Percentiles rank a stretch among this genome's conserved stretches.
Conservation (phyloP, 2,888 invertebrate genomes). For the Spialia ferax region DNA sequence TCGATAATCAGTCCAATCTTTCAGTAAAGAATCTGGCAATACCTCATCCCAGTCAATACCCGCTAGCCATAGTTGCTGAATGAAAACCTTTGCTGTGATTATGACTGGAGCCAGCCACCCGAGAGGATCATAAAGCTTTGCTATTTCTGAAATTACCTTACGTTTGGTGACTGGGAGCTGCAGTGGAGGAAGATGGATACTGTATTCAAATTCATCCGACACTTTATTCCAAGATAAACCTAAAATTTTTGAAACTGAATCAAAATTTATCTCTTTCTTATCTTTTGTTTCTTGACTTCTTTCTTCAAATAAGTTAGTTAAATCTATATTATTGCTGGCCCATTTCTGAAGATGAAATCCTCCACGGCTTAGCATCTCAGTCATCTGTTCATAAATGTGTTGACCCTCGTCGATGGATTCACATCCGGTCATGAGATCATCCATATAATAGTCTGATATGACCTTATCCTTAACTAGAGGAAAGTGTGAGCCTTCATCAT, state of each 20-base stretch:
- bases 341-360: too few species aligned
- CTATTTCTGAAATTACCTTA: conserved; percentile 52
- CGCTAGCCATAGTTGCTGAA: conserved; percentile 54
- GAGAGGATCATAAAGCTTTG: conserved; percentile 52
- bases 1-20: conserved; percentile 46
- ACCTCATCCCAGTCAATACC: conserved; percentile 53
- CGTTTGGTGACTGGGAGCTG: conserved; percentile 51
- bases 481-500: conserved; percentile 39
- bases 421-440: too few species aligned
- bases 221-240: conserved; percentile 52
- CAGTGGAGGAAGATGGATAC: conserved; percentile 44
- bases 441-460: too few species aligned
- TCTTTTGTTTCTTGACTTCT: not conserved
- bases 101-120: conserved; percentile 54
- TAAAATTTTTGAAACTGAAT: conserved; percentile 49
- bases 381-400: too few species aligned
- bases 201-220: conserved; percentile 49
- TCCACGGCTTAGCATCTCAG: too few species aligned
- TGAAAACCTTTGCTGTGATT: conserved; percentile 51
- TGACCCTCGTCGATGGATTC: too few species aligned
- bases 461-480: conserved; percentile 39
- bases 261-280: conserved; percentile 41
- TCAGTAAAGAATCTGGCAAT: conserved; percentile 39
- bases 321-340: not conserved
- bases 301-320: not conserved